A percentile compares a stretch with the other conserved stretches of the same genome.
Conservation (phyloP, 2,113 vertebrate genomes). For the Beaufortia kweichowensis region DNA sequence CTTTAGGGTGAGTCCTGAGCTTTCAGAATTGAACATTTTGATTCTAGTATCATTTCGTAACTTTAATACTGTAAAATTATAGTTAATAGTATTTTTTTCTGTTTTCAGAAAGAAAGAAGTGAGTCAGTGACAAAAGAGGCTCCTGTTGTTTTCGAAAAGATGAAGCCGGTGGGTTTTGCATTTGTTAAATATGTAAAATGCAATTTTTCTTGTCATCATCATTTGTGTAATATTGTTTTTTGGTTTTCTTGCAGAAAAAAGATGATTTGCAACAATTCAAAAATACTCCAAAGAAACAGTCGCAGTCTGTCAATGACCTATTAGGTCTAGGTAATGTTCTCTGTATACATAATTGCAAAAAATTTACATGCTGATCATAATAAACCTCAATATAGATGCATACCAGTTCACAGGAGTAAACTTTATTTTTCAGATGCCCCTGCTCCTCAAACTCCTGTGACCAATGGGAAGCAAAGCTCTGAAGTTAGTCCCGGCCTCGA, state of each 20-base stretch:
- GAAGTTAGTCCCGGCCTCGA: constrained; percentile 83
- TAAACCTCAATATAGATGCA: not conserved
- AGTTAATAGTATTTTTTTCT: constrained; percentile 11
- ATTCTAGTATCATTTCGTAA: not conserved
- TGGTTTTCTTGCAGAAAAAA: constrained; percentile 74
- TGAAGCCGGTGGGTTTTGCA: constrained; percentile 85
- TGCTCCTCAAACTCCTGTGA: constrained; percentile 65
- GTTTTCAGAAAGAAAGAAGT: constrained; percentile 85
- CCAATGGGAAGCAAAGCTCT: constrained; percentile 78
- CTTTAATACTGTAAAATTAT: not conserved
- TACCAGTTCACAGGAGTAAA: not conserved
- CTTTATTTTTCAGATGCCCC: constrained; percentile 73
- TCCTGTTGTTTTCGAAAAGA: constrained; percentile 94
- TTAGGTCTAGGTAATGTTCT: constrained; percentile 84
- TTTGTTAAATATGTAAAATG: not conserved
- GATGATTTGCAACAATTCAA: constrained; percentile 77
- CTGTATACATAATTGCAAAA: not conserved
- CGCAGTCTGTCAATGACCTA: constrained; percentile 87
- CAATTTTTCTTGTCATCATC: not conserved
- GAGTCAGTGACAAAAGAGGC: constrained; percentile 83
- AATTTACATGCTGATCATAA: not conserved
- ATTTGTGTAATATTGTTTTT: not conserved
- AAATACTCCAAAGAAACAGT: constrained; percentile 81
- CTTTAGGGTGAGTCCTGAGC: constrained; percentile 79
- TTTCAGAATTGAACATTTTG: not conserved